These are phyloP conservation scores for Catocala sponsa DNA, from an alignment of 2,888 invertebrate genomes.

Conservation along the genomic window DNA sequence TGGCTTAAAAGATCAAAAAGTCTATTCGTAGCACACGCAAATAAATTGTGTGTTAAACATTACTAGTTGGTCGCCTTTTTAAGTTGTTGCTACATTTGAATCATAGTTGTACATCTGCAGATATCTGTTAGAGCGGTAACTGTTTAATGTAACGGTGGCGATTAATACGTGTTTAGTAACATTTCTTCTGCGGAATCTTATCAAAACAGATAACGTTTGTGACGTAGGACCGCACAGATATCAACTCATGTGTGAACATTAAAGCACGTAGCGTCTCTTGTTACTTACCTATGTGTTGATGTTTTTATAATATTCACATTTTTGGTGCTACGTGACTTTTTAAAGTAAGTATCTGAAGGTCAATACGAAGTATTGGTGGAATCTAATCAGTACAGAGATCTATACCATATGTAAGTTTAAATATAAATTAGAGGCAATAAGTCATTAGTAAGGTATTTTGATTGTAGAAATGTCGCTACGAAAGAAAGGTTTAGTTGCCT, in stretches of 20 bases:
- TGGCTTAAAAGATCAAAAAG: constrained; percentile 7
- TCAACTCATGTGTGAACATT: constrained; percentile 58
- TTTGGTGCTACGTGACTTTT: constrained; percentile 52
- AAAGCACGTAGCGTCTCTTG: constrained; percentile 55
- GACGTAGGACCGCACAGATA: constrained; percentile 67
- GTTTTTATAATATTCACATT: constrained; percentile 37
- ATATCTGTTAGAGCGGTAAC: constrained; percentile 26
- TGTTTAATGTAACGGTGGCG: constrained; percentile 49
- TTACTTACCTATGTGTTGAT: constrained; percentile 31
- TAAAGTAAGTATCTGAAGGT: constrained; percentile 40
- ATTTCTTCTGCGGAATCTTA: constrained; percentile 72
- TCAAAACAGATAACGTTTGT: constrained; percentile 71
- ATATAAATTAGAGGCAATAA: constrained; percentile 33
- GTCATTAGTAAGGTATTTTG: constrained; percentile 42
- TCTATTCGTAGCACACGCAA: background rate
- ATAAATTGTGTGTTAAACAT: constrained; percentile 4
- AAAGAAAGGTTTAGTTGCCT: constrained; percentile 38
- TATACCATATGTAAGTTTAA: constrained; percentile 30
- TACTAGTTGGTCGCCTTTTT: background rate
- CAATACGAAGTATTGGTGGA: constrained; percentile 39
- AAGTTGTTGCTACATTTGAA: constrained; percentile 11
- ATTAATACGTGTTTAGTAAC: constrained; percentile 72
- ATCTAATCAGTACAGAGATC: constrained; percentile 49
- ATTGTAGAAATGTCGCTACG: constrained; percentile 28
- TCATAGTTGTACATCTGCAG: constrained; percentile 10